Percentiles rank a stretch among this genome's conserved stretches.
Conservation (phyloP, 1,140 invertebrate species). For the Neodiprion virginianus region DNA sequence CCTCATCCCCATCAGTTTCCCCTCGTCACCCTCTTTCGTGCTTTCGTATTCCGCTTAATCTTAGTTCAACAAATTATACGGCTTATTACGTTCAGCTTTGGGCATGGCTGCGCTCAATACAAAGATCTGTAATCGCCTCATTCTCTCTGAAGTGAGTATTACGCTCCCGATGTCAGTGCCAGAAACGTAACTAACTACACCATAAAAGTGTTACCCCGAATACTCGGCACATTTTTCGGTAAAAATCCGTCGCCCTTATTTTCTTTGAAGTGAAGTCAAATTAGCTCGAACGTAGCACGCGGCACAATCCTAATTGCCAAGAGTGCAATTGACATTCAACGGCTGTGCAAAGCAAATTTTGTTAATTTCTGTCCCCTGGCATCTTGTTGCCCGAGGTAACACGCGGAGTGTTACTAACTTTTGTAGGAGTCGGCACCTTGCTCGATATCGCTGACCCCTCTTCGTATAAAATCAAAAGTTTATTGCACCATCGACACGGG, state of each 20-base stretch:
- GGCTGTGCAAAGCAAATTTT: neutral
- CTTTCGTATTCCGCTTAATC: neutral
- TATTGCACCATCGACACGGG: neutral
- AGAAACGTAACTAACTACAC: too few relatives aligned
- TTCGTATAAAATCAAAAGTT: neutral
- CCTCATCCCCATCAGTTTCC: neutral
- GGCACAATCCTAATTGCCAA: neutral
- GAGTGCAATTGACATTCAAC: neutral
- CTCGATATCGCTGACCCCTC: neutral
- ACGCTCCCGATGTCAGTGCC: too few relatives aligned
- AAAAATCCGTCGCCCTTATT: neutral
- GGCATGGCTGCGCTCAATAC: too few relatives aligned
- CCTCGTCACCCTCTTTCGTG: neutral
- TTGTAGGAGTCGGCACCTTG: neutral
- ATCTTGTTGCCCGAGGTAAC: neutral
- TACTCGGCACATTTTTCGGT: too few relatives aligned
- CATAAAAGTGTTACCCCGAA: too few relatives aligned
- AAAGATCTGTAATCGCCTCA: too few relatives aligned
- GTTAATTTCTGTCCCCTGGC: neutral
- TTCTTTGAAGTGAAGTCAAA: neutral
- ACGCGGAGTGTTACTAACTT: neutral
- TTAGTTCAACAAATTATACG: slow-evolving; percentile 10
- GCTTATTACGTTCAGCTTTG: slow-evolving; percentile 10
- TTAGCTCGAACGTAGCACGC: too few relatives aligned
- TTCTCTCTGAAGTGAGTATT: too few relatives aligned